Percentiles rank a stretch among this genome's conserved stretches.
Conservation (phyloP, 2,888 invertebrate species). For the Eristalis arbustorum region DNA sequence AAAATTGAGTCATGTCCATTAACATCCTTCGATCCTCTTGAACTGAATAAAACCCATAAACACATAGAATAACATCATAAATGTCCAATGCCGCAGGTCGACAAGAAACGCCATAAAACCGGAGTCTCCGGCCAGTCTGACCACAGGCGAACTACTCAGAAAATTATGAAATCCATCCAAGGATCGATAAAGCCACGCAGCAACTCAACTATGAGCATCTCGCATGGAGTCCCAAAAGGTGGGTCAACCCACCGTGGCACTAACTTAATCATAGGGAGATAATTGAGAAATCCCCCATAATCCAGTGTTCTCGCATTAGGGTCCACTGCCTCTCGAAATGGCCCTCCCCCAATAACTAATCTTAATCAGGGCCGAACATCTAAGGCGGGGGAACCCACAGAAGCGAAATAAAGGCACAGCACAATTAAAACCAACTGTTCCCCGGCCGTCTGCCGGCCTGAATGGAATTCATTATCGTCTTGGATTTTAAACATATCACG, state of each 20-base stretch:
- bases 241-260: background rate
- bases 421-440: background rate
- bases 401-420: background rate
- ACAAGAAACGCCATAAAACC: background rate
- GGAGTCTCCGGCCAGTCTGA: background rate
- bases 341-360: background rate
- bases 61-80: too few relatives aligned
- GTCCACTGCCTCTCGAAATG: background rate
- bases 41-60: too few relatives aligned
- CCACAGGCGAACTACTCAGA: background rate
- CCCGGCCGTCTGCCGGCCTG: background rate
- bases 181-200: background rate
- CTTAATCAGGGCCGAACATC: background rate
- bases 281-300: conserved; percentile 21
- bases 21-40: too few relatives aligned
- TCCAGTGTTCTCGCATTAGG: background rate
- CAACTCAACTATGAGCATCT: background rate
- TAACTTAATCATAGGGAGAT: conserved; percentile 2
- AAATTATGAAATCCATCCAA: background rate
- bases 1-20: too few relatives aligned
- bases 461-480: conserved; percentile 14
- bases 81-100: background rate
- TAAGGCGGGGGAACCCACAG: background rate
- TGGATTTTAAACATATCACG: background rate
- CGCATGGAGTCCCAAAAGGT: background rate